These are phyloP conservation scores for Nematolebias whitei DNA, from an alignment of 2,113 vertebrate genomes.

Conservation along the genomic window DNA sequence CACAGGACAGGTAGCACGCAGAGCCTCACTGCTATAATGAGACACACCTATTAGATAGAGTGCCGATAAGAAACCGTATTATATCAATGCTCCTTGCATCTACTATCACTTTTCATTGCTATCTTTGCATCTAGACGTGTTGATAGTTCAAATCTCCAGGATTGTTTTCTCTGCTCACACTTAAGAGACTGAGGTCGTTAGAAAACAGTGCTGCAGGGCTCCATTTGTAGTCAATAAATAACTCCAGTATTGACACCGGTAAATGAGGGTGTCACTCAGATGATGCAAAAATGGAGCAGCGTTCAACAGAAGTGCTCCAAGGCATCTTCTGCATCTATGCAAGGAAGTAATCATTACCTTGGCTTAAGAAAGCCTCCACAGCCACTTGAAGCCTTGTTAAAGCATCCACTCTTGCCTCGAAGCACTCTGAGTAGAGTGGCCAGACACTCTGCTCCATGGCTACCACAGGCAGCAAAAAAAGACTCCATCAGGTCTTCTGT, in stretches of 20 bases:
- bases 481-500: constrained; percentile 61
- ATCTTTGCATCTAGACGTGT: constrained; percentile 19
- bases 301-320: constrained; percentile 34
- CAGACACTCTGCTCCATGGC: constrained; percentile 23
- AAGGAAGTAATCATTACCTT: constrained; percentile 58
- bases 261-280: constrained; percentile 58
- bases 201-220: constrained; percentile 32
- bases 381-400: constrained; percentile 37
- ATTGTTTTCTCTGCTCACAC: constrained; percentile 21
- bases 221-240: constrained; percentile 62
- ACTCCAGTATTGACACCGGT: constrained; percentile 53
- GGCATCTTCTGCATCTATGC: constrained; percentile 30
- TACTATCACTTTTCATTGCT: constrained; percentile 1
- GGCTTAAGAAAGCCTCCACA: constrained; percentile 42
- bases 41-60: constrained; percentile 43
- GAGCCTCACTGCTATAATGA: constrained; percentile 46
- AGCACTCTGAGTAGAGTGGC: constrained; percentile 51
- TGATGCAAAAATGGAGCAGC: constrained; percentile 38
- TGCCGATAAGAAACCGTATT: constrained; percentile 33
- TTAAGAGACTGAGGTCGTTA: constrained; percentile 22
- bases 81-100: constrained; percentile 39
- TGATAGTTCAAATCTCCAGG: constrained; percentile 26
- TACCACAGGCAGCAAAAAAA: constrained; percentile 46
- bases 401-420: constrained; percentile 50
- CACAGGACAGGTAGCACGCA: constrained; percentile 68